Conservation (phyloP, 2,888 invertebrate species). For the Onthophagus sagittarius region DNA sequence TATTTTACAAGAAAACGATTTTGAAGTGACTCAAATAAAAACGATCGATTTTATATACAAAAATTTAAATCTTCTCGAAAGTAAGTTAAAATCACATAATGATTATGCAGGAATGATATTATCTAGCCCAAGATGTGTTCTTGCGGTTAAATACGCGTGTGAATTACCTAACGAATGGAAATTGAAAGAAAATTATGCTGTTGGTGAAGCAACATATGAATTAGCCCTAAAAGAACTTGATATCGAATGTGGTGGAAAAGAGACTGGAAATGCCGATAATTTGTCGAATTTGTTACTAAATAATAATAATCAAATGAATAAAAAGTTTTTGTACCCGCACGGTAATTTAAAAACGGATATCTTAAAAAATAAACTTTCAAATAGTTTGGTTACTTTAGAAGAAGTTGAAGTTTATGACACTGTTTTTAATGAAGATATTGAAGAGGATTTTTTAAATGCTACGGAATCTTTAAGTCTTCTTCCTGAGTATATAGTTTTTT, state of each 20-base stretch:
- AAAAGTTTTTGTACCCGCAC: constrained; percentile 55
- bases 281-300: constrained; percentile 39
- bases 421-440: constrained; percentile 49
- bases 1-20: constrained; percentile 47
- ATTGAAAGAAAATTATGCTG: constrained; percentile 50
- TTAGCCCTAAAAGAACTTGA: constrained; percentile 47
- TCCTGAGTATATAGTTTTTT: constrained; percentile 55
- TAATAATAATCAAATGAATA: constrained; percentile 12
- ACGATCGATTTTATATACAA: constrained; percentile 53
- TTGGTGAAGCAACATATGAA: constrained; percentile 55
- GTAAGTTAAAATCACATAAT: constrained; percentile 48
- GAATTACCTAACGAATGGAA: constrained; percentile 42
- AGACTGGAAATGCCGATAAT: constrained; percentile 54
- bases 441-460: constrained; percentile 45
- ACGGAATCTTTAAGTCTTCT: constrained; percentile 42
- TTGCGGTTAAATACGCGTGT: constrained; percentile 47
- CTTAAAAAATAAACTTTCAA: constrained; percentile 47
- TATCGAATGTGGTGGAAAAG: constrained; percentile 52
- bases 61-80: constrained; percentile 47
- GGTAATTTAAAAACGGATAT: constrained; percentile 56
- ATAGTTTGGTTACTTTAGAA: constrained; percentile 48
- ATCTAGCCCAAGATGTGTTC: constrained; percentile 56
- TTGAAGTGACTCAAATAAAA: constrained; percentile 50
- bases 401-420: constrained; percentile 55
- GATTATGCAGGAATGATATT: constrained; percentile 53